phyloP scores from a whole-genome alignment of 2,797 vertebrate species.

The Naso thynnoides region DNA sequence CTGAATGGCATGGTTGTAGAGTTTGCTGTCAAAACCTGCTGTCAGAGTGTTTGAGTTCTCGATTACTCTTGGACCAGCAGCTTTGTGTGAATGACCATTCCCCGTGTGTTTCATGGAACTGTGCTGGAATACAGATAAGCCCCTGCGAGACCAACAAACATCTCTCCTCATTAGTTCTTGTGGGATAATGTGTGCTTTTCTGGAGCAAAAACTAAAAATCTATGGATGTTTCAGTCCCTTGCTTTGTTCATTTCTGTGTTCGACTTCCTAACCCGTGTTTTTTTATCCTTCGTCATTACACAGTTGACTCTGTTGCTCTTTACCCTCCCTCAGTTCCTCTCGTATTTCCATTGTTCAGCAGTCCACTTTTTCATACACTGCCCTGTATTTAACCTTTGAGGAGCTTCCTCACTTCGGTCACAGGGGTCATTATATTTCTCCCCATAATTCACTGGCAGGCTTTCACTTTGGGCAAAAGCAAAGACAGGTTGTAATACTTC shows the following conservation, averaged over 20 bases:
- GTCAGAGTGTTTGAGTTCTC: constrained; percentile 49
- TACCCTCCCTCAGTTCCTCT: constrained; percentile 5
- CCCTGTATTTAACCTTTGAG: constrained; percentile 49
- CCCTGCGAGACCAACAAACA: constrained; percentile 30
- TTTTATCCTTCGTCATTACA: constrained; percentile 34
- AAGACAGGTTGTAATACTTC: constrained; percentile 23
- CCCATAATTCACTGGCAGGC: constrained; percentile 48
- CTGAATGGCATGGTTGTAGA: constrained; percentile 11
- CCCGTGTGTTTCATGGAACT: constrained; percentile 49
- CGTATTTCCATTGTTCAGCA: constrained; percentile 24
- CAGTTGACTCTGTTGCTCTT: constrained; percentile 34
- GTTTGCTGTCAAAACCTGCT: constrained; percentile 49
- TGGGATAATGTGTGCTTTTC: constrained; percentile 34
- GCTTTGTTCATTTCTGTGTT: constrained; percentile 46
- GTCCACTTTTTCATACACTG: constrained; percentile 27
- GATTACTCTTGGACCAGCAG: constrained; percentile 52
- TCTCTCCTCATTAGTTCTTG: constrained; percentile 41
- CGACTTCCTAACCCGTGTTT: constrained; percentile 21
- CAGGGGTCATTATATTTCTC: constrained; percentile 55
- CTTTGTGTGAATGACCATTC: constrained; percentile 58
- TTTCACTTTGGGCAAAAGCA: constrained; percentile 53
- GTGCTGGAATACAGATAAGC: constrained; percentile 72
- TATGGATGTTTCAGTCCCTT: constrained; percentile 36
- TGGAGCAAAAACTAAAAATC: constrained; percentile 57
- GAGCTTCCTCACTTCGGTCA: constrained; percentile 48